Conservation (phyloP, 2,888 invertebrate genomes). For the Plebejus anna region DNA sequence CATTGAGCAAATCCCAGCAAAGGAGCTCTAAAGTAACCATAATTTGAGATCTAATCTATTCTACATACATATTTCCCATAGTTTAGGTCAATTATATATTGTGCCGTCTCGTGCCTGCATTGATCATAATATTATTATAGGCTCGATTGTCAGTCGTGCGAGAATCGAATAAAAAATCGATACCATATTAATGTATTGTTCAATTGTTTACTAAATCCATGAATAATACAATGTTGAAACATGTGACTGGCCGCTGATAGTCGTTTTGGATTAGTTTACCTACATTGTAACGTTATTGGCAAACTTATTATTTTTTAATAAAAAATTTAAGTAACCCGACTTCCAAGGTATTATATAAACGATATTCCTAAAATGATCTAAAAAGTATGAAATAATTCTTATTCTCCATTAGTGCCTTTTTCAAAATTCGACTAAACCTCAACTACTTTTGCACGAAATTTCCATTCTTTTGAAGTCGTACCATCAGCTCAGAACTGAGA, state of each 20-base stretch:
- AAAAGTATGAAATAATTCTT: too few species aligned
- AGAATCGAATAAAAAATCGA: constrained; percentile 48
- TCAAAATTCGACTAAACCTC: too few species aligned
- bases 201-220: constrained; percentile 44
- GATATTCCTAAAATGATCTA: too few species aligned
- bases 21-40: background rate
- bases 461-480: too few species aligned
- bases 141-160: constrained; percentile 49
- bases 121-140: constrained; percentile 55
- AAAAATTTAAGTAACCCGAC: too few species aligned
- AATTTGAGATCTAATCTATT: constrained; percentile 13
- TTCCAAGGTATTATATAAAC: too few species aligned
- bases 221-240: constrained; percentile 23
- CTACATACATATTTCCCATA: constrained; percentile 28
- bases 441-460: too few species aligned
- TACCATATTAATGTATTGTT: constrained; percentile 55
- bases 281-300: background rate
- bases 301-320: background rate
- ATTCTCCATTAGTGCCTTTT: too few species aligned
- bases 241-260: constrained; percentile 9
- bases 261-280: background rate
- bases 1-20: background rate
- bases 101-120: constrained; percentile 43
- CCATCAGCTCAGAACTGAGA: too few species aligned
- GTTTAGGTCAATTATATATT: constrained; percentile 27